These are phyloP conservation scores for Chondrilla cf. caribensis DNA, from an alignment of 37 sponge, comb jelly and placozoan genomes.

Conservation along the genomic window DNA sequence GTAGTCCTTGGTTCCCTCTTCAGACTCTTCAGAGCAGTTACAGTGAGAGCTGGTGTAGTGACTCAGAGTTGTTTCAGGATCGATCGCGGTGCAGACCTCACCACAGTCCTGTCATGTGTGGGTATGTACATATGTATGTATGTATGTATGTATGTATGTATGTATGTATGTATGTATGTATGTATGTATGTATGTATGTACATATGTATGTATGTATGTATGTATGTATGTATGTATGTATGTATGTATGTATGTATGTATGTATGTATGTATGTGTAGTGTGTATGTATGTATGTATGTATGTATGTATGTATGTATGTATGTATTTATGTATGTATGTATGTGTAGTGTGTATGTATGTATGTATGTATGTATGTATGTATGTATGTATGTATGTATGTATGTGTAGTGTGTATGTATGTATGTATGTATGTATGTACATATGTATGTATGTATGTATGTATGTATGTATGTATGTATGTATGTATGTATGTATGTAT, in stretches of 20 bases:
- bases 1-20: conserved; percentile 65
- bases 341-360: neutral
- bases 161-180: neutral
- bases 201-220: neutral
- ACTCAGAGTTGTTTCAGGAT: conserved; percentile 63
- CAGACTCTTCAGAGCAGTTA: conserved; percentile 36
- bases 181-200: conserved; percentile 16
- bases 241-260: neutral
- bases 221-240: conserved; percentile 4
- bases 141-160: neutral
- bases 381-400: too few relatives aligned
- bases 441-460: too few relatives aligned
- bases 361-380: too few relatives aligned
- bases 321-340: neutral
- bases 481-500: too few relatives aligned
- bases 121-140: conserved; percentile 12
- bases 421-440: too few relatives aligned
- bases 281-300: conserved; percentile 15
- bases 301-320: neutral
- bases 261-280: neutral
- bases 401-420: too few relatives aligned
- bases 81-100: conserved; percentile 61
- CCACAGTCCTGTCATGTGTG: conserved; percentile 58
- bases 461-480: too few relatives aligned
- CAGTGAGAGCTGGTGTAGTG: neutral